Evolutionary conservation across 2,888 invertebrate species (phyloP).

Genomic region (Ornithoptera alexandrae): DNA sequence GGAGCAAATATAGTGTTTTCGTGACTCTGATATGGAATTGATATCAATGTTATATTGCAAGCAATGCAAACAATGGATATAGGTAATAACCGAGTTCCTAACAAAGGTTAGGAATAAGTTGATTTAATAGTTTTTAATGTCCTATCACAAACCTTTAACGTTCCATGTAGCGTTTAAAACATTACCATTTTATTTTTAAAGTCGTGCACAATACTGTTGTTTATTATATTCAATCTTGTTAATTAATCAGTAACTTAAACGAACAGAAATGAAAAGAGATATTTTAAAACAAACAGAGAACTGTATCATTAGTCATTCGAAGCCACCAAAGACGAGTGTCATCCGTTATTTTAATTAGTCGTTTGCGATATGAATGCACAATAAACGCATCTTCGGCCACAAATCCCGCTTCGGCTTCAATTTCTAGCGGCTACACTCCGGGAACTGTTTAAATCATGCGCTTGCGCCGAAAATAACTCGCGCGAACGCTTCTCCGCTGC

Average conservation of each 20-base stretch:
- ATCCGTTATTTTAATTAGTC: slow-evolving; percentile 53
- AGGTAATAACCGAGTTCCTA: slow-evolving; percentile 17
- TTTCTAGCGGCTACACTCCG: slow-evolving; percentile 50
- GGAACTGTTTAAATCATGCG: slow-evolving; percentile 73
- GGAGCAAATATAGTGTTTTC: slow-evolving; percentile 63
- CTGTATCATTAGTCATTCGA: slow-evolving; percentile 23
- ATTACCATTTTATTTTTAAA: neutral
- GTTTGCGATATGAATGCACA: slow-evolving; percentile 42
- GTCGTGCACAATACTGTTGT: neutral
- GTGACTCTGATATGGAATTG: slow-evolving; percentile 56
- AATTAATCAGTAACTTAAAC: neutral
- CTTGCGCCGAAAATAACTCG: slow-evolving; percentile 71
- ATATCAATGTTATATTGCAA: slow-evolving; percentile 38
- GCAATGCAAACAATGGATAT: slow-evolving; percentile 26
- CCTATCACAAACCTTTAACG: no score
- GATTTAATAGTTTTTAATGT: no score
- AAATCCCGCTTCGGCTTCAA: slow-evolving; percentile 56
- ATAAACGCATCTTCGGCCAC: slow-evolving; percentile 47
- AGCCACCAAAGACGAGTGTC: slow-evolving; percentile 29
- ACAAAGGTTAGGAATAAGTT: neutral
- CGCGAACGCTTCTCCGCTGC: slow-evolving; percentile 65
- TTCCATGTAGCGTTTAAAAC: no score
- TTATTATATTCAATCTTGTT: neutral
- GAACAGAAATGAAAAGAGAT: slow-evolving; percentile 6
- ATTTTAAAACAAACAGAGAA: slow-evolving; percentile 18